Evolutionary conservation across 2,888 invertebrate species (phyloP).

Genomic region (Himalopsyche tibetana): DNA sequence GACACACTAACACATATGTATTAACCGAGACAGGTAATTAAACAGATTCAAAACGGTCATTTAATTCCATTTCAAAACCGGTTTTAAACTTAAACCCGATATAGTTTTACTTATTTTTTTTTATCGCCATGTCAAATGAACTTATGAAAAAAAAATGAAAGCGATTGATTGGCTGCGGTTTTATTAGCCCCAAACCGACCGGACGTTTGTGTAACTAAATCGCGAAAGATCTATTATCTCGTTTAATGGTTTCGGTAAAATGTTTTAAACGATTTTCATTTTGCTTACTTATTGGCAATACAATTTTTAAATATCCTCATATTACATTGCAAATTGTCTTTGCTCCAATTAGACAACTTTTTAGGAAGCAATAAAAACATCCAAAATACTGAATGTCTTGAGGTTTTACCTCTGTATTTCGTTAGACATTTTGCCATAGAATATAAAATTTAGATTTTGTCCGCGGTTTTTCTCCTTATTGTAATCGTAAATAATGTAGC

Average conservation of each 20-base stretch:
- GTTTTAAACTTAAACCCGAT: constrained; percentile 6
- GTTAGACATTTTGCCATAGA: too few species aligned
- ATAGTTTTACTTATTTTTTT: constrained; percentile 1
- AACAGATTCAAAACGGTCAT: background rate
- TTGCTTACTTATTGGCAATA: background rate
- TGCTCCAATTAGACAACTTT: too few species aligned
- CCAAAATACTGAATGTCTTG: too few species aligned
- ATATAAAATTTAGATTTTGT: too few species aligned
- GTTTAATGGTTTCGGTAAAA: background rate
- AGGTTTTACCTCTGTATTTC: too few species aligned
- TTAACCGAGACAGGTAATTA: constrained; percentile 8
- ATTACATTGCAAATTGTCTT: too few species aligned
- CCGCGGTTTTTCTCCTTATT: too few species aligned
- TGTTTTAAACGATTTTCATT: background rate
- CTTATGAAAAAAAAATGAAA: background rate
- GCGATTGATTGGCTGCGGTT: constrained; percentile 5
- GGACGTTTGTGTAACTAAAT: constrained; percentile 22
- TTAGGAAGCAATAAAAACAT: too few species aligned
- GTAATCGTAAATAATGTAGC: too few species aligned
- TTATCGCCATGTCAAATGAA: constrained; percentile 10
- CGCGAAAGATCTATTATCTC: background rate
- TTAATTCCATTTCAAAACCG: background rate
- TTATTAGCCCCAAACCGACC: constrained; percentile 12
- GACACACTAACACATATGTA: background rate
- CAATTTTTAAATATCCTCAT: background rate